Base-by-base conservation (phyloP, 37 sponge, comb jelly and placozoan species). In the Axinella damicornis region DNA sequence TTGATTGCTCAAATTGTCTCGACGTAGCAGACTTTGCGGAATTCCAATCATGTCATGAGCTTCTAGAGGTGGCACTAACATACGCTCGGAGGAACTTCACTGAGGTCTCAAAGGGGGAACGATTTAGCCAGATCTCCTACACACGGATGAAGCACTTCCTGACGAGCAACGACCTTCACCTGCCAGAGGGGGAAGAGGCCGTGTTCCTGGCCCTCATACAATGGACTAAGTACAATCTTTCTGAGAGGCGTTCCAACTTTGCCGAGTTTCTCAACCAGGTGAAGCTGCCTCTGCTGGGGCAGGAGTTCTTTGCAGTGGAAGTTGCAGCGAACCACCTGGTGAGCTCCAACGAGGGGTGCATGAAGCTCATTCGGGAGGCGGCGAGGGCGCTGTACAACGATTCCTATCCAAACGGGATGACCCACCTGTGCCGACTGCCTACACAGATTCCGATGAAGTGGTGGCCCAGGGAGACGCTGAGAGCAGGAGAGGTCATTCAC, bases 1-100 rank as follows among this genome's bases (percentile, higher is more conserved):
- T 94, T n/a, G 91, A 90, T 32, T 54, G 85, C n/a, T 74, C 79
- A 37, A 90, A 89, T 54, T 94, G 91, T 38, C 72, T 94, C 13
- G 94, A 94, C 25, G 87, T 94, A 22, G 91, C 94, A 31, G 94
- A 94, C 27, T 94, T 94, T 80, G 94, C 94, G 17, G 94, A 94
- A 67, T 90, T 90, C 41, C 94, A 94, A 37, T 87, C 91, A 0
- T 94, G 94, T 40, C 36, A 80, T 2, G 91, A 94, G 34, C 88
- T 94, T 28, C 71, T 94, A 2, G 84, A 87, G 24, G 83, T 81
- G 15, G 84, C 94, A 32, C 68, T 90, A 5, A 71, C 57, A 11
- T 94, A 73, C 68, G 69, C 73, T 13, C 65, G 83, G 67, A 63
- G 69, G 20, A 83, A 94, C 46, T 94, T 94, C 82, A 81, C 81